Evolutionary conservation across 2,797 vertebrate species (phyloP), one percentile per base, ranked within the genome.

Genomic region (Graptemys geographica): DNA sequence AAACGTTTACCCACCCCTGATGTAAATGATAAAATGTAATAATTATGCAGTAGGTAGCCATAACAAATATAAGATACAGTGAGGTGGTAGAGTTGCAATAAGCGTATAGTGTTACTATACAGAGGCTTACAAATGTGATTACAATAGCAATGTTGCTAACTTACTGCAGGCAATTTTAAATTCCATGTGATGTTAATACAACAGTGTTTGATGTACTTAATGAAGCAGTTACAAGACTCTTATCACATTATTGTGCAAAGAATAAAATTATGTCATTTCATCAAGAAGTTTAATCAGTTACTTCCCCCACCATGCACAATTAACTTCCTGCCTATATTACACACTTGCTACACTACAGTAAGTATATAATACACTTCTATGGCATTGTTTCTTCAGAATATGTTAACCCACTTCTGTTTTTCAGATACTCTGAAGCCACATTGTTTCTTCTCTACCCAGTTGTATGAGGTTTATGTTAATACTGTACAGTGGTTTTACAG

Each of bases 211-310:
- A 69, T 69, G 65, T 69, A 69, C 18, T 37, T 69, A 69, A 69
- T 72, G 79, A 80, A 93, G 51, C 3, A 47, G 5, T 18, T 79
- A n/a, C 25, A 78, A 31, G 13, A 52, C 10, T 19, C 44, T 86
- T 52, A 41, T 27, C 15, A 31, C 49, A 59, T 80, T 78, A 0
- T 0, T 49, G 44, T 55, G 1, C 0, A 0, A 2, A 69, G 78
- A 90, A 8, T 69, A 69, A 37, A 23, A 65, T 18, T n/a, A 62
- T 62, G 65, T 21, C 19, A 69, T 37, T 69, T 37, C 65, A 37
- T 37, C 65, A 37, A 16, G 62, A 37, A 69, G 8, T 16, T 69
- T 69, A 69, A 69, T 37, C 33, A 19, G 62, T 69, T 65, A 31
- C 31, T 18, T 8, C 15, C 15, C 6, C 7, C 56, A 5, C 56